Conservation (phyloP, 2,888 invertebrate genomes). For the Thymelicus lineola region DNA sequence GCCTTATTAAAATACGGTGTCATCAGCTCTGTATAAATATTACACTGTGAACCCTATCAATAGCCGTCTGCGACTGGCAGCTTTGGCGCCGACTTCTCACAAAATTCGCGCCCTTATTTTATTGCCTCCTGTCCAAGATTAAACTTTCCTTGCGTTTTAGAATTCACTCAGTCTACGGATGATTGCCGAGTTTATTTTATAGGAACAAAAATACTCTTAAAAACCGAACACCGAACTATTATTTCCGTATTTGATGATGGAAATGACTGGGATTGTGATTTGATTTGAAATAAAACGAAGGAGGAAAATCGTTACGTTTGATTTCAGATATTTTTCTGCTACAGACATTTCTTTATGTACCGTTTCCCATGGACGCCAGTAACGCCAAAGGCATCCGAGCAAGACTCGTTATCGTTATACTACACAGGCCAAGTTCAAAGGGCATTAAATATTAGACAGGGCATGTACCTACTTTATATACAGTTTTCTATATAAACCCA, state of each 20-base stretch:
- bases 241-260: neutral
- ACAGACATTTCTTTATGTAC: neutral
- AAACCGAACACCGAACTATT: neutral
- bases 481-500: neutral
- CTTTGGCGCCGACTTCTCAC: conserved; percentile 76
- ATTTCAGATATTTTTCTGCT: neutral
- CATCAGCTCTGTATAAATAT: conserved; percentile 58
- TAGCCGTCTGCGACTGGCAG: conserved; percentile 82
- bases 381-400: no score
- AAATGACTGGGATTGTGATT: neutral
- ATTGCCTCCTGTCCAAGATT: conserved; percentile 81
- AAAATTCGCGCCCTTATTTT: conserved; percentile 81
- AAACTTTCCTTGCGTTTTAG: conserved; percentile 73
- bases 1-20: conserved; percentile 1
- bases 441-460: no score
- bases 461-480: neutral
- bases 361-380: no score
- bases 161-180: conserved; percentile 53
- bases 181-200: conserved; percentile 11
- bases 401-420: neutral
- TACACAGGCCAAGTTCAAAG: neutral
- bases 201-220: neutral
- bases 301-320: neutral
- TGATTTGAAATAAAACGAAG: neutral
- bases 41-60: conserved; percentile 75